phyloP scores from a whole-genome alignment of 1,140 invertebrate species.

The Ctenoplectra terminalis region DNA sequence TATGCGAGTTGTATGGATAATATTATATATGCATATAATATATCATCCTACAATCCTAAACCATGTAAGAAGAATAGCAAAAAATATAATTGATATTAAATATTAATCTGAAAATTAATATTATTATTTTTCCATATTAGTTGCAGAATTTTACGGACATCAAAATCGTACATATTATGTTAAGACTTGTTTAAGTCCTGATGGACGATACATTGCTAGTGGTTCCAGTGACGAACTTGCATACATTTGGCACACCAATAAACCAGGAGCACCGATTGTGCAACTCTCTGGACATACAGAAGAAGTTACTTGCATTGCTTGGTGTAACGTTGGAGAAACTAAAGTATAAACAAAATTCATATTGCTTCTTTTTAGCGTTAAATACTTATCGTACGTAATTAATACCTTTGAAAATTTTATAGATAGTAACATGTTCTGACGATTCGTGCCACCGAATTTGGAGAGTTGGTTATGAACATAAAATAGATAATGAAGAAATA shows the following conservation, averaged over 20 bases:
- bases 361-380: not conserved
- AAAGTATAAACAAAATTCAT: conserved; percentile 77
- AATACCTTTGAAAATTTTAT: conserved; percentile 60
- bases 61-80: conserved; percentile 82
- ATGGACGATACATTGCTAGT: conserved; percentile 90
- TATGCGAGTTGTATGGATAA: conserved; percentile 95
- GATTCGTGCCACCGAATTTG: conserved; percentile 91
- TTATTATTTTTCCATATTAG: conserved; percentile 58
- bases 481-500: conserved; percentile 81
- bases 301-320: conserved; percentile 93
- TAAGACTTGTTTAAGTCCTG: conserved; percentile 90
- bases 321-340: conserved; percentile 84
- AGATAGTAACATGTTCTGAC: conserved; percentile 91
- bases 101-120: not conserved
- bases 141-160: conserved; percentile 85
- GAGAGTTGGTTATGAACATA: conserved; percentile 85
- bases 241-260: conserved; percentile 91
- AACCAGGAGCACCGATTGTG: conserved; percentile 86
- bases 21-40: conserved; percentile 92
- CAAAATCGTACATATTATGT: conserved; percentile 92
- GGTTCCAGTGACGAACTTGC: conserved; percentile 93
- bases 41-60: conserved; percentile 87
- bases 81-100: not conserved
- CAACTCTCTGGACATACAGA: conserved; percentile 89
- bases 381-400: not conserved